A percentile compares a stretch with the other conserved stretches of the same genome.
These are phyloP conservation scores for Taenaris catops DNA, from an alignment of 2,888 invertebrate genomes.

Conservation along the genomic window DNA sequence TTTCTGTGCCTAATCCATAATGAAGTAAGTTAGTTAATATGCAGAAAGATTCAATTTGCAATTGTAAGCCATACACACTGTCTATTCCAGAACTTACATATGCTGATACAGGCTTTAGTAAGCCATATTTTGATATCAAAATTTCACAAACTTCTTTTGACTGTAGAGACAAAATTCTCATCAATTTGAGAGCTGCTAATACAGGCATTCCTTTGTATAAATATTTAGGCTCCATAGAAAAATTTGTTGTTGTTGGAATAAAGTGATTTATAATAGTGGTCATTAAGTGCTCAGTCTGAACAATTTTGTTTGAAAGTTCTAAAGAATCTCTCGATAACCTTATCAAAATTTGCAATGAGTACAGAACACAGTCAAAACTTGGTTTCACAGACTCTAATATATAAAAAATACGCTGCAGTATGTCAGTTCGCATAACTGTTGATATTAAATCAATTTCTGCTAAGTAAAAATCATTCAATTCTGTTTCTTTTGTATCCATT, in stretches of 20 bases:
- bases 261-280: constrained; percentile 80
- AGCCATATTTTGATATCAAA: constrained; percentile 74
- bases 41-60: constrained; percentile 83
- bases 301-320: constrained; percentile 82
- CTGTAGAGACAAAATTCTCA: constrained; percentile 85
- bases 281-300: constrained; percentile 83
- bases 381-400: constrained; percentile 86
- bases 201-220: constrained; percentile 84
- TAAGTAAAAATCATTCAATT: constrained; percentile 92
- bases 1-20: constrained; percentile 69
- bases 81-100: constrained; percentile 77
- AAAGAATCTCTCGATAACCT: constrained; percentile 89
- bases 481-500: constrained; percentile 73
- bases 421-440: constrained; percentile 86
- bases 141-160: constrained; percentile 71
- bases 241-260: constrained; percentile 64
- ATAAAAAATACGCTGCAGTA: constrained; percentile 87
- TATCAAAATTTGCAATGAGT: constrained; percentile 88
- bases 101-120: constrained; percentile 73
- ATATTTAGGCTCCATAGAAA: constrained; percentile 54
- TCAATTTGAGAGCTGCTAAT: constrained; percentile 84
- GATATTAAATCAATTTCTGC: constrained; percentile 90
- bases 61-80: constrained; percentile 69
- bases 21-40: constrained; percentile 76
- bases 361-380: constrained; percentile 84